Evolutionary conservation across 2,113 vertebrate genomes (phyloP), one percentile per base, ranked within the genome.

Genomic region (Leptosomus discolor): DNA sequence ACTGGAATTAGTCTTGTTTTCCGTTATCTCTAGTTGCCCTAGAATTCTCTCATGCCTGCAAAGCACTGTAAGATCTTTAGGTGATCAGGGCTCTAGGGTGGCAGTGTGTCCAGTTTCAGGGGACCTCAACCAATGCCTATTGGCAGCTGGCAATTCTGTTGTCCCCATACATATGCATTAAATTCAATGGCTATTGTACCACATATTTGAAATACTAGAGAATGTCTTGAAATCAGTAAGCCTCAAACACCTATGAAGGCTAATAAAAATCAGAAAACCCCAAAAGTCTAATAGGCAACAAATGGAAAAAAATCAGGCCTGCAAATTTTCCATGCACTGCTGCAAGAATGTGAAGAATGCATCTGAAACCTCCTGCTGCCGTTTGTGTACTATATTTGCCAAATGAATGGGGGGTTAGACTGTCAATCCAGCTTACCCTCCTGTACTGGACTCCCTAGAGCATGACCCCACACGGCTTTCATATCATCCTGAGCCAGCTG

Each of bases 1-100:
- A 17, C 75, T 78, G 73, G 64, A 92, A 92, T 95, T 95, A 94
- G 60, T 43, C 63, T 73, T 81, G 45, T 92, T 91, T 94, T 83
- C 58, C 41, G 91, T 92, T 92, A 73, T 94, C 75, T 96, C 68
- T 65, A 43, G 68, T 45, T 95, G 91, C 32, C 68, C 83, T 92
- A 92, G 58, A 88, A 91, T 94, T 63, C 68, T 50, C 32, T 70
- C 43, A 54, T 23, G 51, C 46, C 68, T 94, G 39, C 20, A 84
- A 63, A 86, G 45, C 50, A 39, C 79, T 74, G 5, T 65, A 74
- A 63, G 68, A n/a, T 70, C n/a, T 79, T 84, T 50, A 74, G 58
- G 22, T 76, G 63, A 54, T 50, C 32, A n/a, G 15, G 21, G 12
- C 24, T 83, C 34, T 61, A n/a, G 24, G 39, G 23, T 48, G 20